Conservation (phyloP, 2,113 vertebrate genomes). For the Hippocampus comes region DNA sequence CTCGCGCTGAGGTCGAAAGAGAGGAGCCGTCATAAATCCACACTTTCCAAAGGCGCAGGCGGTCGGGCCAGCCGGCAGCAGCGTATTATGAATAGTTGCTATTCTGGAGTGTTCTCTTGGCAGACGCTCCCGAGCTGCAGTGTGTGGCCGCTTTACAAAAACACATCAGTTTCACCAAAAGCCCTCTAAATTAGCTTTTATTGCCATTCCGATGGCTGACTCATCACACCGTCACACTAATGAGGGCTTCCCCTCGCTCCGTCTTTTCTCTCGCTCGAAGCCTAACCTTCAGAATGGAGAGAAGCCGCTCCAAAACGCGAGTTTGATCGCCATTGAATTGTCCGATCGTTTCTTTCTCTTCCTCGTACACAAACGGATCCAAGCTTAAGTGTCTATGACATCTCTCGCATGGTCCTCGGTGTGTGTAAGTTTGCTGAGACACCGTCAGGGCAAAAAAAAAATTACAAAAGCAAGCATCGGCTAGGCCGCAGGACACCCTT, state of each 20-base stretch:
- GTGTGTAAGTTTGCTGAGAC: background rate
- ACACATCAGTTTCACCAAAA: constrained; percentile 40
- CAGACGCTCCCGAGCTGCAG: constrained; percentile 29
- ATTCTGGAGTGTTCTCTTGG: constrained; percentile 59
- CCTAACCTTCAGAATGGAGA: constrained; percentile 26
- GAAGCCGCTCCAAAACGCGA: background rate
- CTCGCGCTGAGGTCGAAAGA: constrained; percentile 20
- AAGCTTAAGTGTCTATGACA: background rate
- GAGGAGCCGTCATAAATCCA: constrained; percentile 8
- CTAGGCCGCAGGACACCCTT: background rate
- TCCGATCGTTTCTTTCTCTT: too few species aligned
- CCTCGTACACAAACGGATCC: background rate
- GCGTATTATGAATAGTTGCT: constrained; percentile 49
- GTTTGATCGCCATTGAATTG: too few species aligned
- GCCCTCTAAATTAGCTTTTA: constrained; percentile 51
- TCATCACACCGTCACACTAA: constrained; percentile 55
- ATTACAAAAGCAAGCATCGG: background rate
- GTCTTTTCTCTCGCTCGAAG: constrained; percentile 2
- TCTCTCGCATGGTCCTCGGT: background rate
- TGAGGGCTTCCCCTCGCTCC: constrained; percentile 51
- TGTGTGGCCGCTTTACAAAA: constrained; percentile 58
- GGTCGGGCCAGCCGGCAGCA: constrained; percentile 21
- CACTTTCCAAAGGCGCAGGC: constrained; percentile 25
- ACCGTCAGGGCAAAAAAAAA: background rate
- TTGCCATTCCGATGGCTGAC: constrained; percentile 45